These are phyloP conservation scores for Nylanderia fulva DNA, from an alignment of 1,140 invertebrate genomes.

Conservation along the genomic window DNA sequence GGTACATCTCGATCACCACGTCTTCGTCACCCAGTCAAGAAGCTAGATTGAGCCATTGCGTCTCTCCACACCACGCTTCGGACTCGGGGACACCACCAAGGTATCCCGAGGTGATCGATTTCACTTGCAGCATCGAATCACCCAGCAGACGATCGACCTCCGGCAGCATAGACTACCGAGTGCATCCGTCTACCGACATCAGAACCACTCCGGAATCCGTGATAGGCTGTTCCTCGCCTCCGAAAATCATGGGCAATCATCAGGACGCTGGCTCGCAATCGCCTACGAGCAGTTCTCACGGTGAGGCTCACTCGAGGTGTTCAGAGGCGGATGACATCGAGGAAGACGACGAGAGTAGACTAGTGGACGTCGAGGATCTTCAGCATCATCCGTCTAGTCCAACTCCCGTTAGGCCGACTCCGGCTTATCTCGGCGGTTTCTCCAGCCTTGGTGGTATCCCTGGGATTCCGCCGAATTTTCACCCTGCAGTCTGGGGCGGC, in stretches of 20 bases:
- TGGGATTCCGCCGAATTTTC: constrained; percentile 75
- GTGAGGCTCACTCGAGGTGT: constrained; percentile 76
- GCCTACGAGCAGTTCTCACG: constrained; percentile 76
- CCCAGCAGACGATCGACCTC: constrained; percentile 12
- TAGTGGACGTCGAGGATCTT: constrained; percentile 83
- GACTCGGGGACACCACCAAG: constrained; percentile 55
- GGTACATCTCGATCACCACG: constrained; percentile 39
- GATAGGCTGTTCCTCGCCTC: constrained; percentile 46
- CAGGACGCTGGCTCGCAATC: constrained; percentile 69
- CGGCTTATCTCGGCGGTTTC: constrained; percentile 81
- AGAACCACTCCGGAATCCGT: constrained; percentile 30
- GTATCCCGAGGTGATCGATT: constrained; percentile 46
- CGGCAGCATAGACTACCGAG: constrained; percentile 45
- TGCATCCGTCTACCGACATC: constrained; percentile 45
- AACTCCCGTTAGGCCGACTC: constrained; percentile 81
- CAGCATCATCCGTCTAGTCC: constrained; percentile 71
- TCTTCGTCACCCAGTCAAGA: constrained; percentile 53
- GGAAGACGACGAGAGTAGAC: constrained; percentile 79
- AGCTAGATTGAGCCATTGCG: constrained; percentile 3
- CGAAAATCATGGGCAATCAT: constrained; percentile 42
- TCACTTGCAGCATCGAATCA: constrained; percentile 48
- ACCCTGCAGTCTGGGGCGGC: constrained; percentile 80
- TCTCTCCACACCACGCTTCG: constrained; percentile 29
- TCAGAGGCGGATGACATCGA: constrained; percentile 80
- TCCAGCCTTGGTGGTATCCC: constrained; percentile 77